Base-by-base conservation (phyloP, 2,888 invertebrate genomes). In the Caenorhabditis doughertyi region DNA sequence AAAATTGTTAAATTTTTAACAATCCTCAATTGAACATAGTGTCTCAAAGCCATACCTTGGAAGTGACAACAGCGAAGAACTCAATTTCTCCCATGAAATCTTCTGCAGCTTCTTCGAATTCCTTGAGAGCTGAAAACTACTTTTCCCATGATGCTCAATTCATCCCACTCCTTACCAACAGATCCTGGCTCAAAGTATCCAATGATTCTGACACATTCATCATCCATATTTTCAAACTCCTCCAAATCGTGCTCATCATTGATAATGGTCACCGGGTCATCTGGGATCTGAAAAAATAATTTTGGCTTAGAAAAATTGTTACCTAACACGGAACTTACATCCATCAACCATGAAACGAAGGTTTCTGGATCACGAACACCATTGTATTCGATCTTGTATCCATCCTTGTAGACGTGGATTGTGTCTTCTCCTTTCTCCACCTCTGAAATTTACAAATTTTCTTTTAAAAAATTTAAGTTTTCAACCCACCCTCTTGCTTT, bases 61-160 rank as follows among this genome's bases (percentile, higher is more conserved):
- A 89, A 25, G 89, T 89, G 44, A 92, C 92, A 55, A 92, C 92
- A 39, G 92, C 92, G 79, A 89, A 92, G 83, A 92, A 92, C 58
- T 91, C 91, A 68, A 92, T 89, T 67, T 92, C 92, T 67, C 92
- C 92, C 92, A 92, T 92, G 82, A 92, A 92, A 47, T 92, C 92
- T 70, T 92, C 92, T 13, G 92, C 92, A 13, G 92, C 92, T 68
- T 92, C 92, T 77, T 92, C 92, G 81, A 90, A 92, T 70, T 92
- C 92, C 76, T 91, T 90, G 71, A 92, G 81, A 21, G 90, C 92
- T 90, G 58, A 65, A 89, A 84, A 53, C 13, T 16, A 27, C 5
- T 16, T n/a, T 35, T 25, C n/a, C 27, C 39, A 25, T 53, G 3
- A 8, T 4, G 23, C 16, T 18, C 3, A 47, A 5, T 42, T 18